Evolutionary conservation across 1,140 invertebrate species (phyloP).

Genomic region (Microplitis mediator): DNA sequence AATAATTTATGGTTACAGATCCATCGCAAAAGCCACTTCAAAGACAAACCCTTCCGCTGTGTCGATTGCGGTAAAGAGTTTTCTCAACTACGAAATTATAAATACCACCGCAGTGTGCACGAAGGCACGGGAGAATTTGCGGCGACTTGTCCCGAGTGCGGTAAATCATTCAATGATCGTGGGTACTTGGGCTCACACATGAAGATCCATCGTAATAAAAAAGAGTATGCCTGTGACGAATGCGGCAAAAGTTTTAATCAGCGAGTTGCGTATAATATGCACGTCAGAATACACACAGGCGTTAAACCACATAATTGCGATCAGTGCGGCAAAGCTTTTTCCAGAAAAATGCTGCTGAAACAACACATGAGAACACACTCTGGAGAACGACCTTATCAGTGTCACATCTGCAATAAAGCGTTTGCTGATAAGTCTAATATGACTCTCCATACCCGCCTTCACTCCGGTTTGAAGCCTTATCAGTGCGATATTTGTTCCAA

Average conservation of each 20-base stretch:
- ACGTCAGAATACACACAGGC: constrained; percentile 79
- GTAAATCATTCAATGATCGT: constrained; percentile 78
- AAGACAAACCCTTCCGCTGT: constrained; percentile 74
- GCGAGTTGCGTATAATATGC: constrained; percentile 82
- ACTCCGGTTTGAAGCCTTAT: constrained; percentile 86
- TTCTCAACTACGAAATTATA: constrained; percentile 77
- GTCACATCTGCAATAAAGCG: constrained; percentile 71
- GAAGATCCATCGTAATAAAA: constrained; percentile 79
- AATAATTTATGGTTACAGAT: constrained; percentile 39
- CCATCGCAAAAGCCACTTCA: constrained; percentile 49
- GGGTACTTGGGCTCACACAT: constrained; percentile 79
- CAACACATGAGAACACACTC: constrained; percentile 80
- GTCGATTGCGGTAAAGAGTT: constrained; percentile 79
- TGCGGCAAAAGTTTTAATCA: constrained; percentile 82
- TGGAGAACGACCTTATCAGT: constrained; percentile 78
- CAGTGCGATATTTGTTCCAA: constrained; percentile 83
- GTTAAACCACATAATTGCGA: constrained; percentile 86
- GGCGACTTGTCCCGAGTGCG: constrained; percentile 76
- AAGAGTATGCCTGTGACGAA: constrained; percentile 76
- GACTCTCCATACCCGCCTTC: constrained; percentile 78
- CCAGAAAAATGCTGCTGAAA: constrained; percentile 80
- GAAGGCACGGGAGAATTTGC: constrained; percentile 77
- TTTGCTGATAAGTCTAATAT: constrained; percentile 85
- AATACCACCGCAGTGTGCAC: constrained; percentile 75
- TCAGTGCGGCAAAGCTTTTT: constrained; percentile 85